Base-by-base conservation (phyloP, 1,140 invertebrate genomes). In the Nylanderia fulva region DNA sequence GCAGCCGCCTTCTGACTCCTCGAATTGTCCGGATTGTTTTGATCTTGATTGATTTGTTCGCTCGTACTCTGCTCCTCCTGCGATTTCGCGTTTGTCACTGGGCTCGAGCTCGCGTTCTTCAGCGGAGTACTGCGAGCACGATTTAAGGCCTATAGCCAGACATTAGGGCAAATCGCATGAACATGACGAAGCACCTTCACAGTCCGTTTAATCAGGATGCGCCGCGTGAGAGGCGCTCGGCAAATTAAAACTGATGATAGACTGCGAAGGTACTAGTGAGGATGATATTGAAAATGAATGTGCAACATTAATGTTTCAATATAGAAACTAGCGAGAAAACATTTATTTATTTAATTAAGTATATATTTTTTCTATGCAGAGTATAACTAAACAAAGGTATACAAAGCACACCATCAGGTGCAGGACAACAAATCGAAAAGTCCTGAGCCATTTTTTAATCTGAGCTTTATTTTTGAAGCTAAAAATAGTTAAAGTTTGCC, bases 131-230 rank as follows among this genome's bases (percentile, higher is more conserved):
- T 95, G 93, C 87, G 89, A 92, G 92, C 92, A 94, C 90, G 92
- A 94, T 93, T 95, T 94, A 95, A 94, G 94, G 94, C 94, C 94
- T 95, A 94, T 95, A 95, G 94, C 94, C 94, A 93, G 91, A 93
- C 91, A 95, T 95, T 94, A 94, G 92, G 93, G 91, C 91, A 92
- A 93, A 93, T 94, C 90, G 92, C 91, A 95, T 94, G 94, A 93
- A 92, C 92, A 92, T 95, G 94, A 94, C 84, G 76, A 87, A 90
- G 91, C 92, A 95, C 93, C 92, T 89, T 94, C 92, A 94, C 94
- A 93, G 93, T 92, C 89, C 13, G 63, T 33, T 85, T 61, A 52
- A 80, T 21, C 33, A 39, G 54, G 21, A 68, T 7, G 72, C 27
- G 11, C 36, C 52, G 3, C n/a, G 13, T 18, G 36, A 66, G 36